Evolutionary conservation across 2,888 invertebrate genomes (phyloP).

Genomic region (Ormyrus nitidulus): DNA sequence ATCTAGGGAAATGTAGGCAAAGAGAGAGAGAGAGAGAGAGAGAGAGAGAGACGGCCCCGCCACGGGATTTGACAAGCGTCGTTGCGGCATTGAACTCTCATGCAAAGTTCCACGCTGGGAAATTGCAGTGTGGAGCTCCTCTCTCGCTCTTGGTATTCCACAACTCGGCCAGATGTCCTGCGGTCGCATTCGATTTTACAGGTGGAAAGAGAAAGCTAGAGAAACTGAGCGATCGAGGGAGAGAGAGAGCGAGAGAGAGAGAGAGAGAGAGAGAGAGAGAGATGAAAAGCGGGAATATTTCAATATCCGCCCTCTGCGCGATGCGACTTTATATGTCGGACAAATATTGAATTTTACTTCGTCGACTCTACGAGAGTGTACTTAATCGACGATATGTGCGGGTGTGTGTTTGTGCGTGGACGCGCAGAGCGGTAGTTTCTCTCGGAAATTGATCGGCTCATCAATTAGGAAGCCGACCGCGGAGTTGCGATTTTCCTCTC

Average conservation of each 20-base stretch:
- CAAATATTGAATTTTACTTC: constrained; percentile 35
- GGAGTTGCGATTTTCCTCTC: constrained; percentile 10
- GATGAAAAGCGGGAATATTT: constrained; percentile 8
- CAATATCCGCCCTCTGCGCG: neutral
- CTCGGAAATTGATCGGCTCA: constrained; percentile 17
- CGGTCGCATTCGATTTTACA: too few species aligned
- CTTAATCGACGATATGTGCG: neutral
- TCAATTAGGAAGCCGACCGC: constrained; percentile 2
- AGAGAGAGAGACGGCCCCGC: too few species aligned
- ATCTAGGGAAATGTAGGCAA: too few species aligned
- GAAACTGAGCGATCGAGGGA: too few species aligned
- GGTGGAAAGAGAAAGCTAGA: too few species aligned
- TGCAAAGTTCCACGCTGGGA: constrained; percentile 12
- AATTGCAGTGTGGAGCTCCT: neutral
- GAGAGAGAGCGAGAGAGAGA: too few species aligned
- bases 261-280: too few species aligned
- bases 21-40: too few species aligned
- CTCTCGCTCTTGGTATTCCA: neutral
- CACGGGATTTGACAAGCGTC: neutral
- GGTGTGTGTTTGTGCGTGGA: too few species aligned
- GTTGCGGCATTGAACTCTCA: neutral
- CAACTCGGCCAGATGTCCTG: neutral
- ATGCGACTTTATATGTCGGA: neutral
- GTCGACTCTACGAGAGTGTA: neutral
- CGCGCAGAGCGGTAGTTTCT: neutral